Conservation (phyloP, 2,113 vertebrate genomes). For the Poeciliopsis prolifica region DNA sequence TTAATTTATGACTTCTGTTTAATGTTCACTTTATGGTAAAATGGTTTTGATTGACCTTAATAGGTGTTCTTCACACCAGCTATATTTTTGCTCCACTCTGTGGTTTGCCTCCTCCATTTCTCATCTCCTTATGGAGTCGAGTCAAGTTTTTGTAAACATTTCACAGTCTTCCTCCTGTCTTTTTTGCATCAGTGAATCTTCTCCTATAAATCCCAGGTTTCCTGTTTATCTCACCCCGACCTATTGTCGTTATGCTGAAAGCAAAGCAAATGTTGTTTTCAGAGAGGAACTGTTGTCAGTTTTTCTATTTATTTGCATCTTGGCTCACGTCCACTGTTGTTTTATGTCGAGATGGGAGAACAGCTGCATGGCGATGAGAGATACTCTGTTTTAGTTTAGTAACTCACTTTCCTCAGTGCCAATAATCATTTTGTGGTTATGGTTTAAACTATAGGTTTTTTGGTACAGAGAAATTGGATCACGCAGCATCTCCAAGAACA, state of each 20-base stretch:
- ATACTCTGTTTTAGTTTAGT: conserved; percentile 46
- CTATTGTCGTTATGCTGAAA: conserved; percentile 38
- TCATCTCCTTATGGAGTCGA: conserved; percentile 47
- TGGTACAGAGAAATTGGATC: conserved; percentile 19
- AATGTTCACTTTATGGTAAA: neutral
- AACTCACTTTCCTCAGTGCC: conserved; percentile 52
- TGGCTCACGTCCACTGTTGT: conserved; percentile 45
- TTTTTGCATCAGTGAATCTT: conserved; percentile 7
- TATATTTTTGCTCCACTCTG: conserved; percentile 18
- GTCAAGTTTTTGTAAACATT: conserved; percentile 51
- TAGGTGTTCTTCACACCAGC: conserved; percentile 30
- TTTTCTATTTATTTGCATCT: conserved; percentile 43
- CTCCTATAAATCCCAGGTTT: conserved; percentile 23
- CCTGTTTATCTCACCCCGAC: conserved; percentile 24
- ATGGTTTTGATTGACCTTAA: conserved; percentile 35
- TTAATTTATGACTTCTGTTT: neutral
- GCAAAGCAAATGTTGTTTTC: conserved; percentile 52
- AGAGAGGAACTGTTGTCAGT: conserved; percentile 40
- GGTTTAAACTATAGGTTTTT: conserved; percentile 2
- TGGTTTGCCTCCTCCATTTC: conserved; percentile 26
- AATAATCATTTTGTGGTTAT: conserved; percentile 34
- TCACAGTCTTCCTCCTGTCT: conserved; percentile 36
- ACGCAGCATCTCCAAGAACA: conserved; percentile 9
- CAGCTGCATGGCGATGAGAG: conserved; percentile 46
- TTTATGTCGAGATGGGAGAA: conserved; percentile 42